Conservation (phyloP, 2,797 vertebrate genomes). For the Columba guinea region DNA sequence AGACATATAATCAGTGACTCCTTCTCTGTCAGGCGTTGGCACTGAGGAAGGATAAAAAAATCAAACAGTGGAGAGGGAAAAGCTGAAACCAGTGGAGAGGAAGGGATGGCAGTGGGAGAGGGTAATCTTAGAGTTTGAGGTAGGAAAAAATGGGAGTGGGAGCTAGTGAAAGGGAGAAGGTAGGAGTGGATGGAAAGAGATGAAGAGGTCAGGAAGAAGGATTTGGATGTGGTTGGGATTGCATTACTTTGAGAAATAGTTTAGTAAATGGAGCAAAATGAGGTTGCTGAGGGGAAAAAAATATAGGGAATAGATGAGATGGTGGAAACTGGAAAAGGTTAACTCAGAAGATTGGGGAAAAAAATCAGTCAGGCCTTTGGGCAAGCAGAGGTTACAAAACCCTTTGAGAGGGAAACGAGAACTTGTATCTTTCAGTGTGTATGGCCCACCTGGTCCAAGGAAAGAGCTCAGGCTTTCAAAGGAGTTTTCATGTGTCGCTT, state of each 20-base stretch:
- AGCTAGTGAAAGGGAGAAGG: neutral
- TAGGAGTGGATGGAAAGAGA: neutral
- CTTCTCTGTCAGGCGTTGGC: conserved; percentile 49
- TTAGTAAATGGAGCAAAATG: neutral
- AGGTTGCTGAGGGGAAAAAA: neutral
- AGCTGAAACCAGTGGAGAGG: neutral
- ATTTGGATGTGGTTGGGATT: neutral
- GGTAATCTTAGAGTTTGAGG: neutral
- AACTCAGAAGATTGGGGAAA: neutral
- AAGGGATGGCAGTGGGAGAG: neutral
- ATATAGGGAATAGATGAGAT: neutral
- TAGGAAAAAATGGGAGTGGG: neutral
- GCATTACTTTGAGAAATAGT: neutral
- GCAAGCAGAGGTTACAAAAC: neutral
- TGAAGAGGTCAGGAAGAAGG: neutral
- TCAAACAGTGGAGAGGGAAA: neutral
- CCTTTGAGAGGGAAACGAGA: neutral
- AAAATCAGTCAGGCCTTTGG: neutral
- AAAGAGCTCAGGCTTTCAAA: neutral
- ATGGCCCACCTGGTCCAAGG: neutral
- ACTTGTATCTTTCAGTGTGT: neutral
- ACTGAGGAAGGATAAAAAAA: neutral
- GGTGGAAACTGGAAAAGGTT: neutral
- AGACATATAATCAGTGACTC: conserved; percentile 62
- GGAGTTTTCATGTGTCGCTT: conserved; percentile 4